Evolutionary conservation across 37 sponge, comb jelly and placozoan species (phyloP), one percentile per base, ranked within the genome.

Genomic region (Theonella swinhoei): DNA sequence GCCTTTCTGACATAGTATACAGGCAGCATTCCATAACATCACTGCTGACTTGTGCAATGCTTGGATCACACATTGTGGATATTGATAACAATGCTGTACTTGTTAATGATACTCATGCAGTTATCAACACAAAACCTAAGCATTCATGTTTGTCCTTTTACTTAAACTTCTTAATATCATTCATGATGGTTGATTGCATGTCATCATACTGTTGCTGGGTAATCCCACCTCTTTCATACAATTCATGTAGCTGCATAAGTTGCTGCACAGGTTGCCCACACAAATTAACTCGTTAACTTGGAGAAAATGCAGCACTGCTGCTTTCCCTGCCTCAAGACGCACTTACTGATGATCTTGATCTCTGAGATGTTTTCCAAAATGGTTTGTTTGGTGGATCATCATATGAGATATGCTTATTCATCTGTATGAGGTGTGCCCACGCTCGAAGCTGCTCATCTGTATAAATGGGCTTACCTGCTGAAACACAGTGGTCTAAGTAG

Each of bases 391-490:
- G 76, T 14, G 76, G 61, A 26, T 5, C 41, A 29, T 75, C 76
- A 43, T 43, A 33, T 75, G 76, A 75, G 32, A 11, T 26, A 43
- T 75, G 76, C 61, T 75, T 75, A 9, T 75, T 75, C 76, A 75
- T 75, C 9, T 28, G 20, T 47, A 28, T 28, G n/a, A 75, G 8
- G 60, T 75, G 76, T 26, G 76, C 76, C 76, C 76, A 75, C 5
- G 61, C 41, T 28, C 76, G 25, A 17, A 75, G 25, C n/a, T 75
- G 61, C 25, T 75, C 76, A 42, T 9, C 60, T 32, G 30, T 75
- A n/a, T 75, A 75, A 4, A n/a, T n/a, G n/a, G n/a, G n/a, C n/a
- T n/a, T n/a, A n/a, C n/a, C n/a, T n/a, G n/a, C n/a, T n/a, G n/a
- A n/a, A n/a, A n/a, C n/a, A n/a, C n/a, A n/a, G n/a, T n/a, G n/a